Percentiles rank a stretch among this genome's conserved stretches.
Evolutionary conservation across 2,888 invertebrate genomes (phyloP).

Genomic region (Watsonalla binaria): DNA sequence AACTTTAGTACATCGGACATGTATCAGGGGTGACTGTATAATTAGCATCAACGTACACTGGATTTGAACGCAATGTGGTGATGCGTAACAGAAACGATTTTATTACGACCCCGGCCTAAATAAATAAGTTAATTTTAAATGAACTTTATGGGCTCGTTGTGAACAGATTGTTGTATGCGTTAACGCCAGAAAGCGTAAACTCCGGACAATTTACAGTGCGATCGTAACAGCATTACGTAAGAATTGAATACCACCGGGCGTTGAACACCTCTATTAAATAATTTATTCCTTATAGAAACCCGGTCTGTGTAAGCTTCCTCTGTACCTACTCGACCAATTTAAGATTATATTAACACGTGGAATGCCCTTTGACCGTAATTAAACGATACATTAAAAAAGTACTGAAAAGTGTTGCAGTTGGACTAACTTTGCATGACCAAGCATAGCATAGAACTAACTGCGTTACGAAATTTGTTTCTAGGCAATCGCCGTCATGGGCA

Average conservation of each 20-base stretch:
- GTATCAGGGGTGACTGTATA: neutral
- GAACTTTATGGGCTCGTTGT: neutral
- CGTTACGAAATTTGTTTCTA: too few relatives aligned
- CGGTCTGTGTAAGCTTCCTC: constrained; percentile 44
- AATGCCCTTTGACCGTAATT: neutral
- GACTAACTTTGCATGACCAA: too few relatives aligned
- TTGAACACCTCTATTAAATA: constrained; percentile 29
- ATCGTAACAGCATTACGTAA: constrained; percentile 19
- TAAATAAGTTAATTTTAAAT: neutral
- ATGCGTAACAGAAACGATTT: neutral
- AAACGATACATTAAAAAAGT: too few relatives aligned
- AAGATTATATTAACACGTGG: constrained; percentile 14
- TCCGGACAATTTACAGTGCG: constrained; percentile 12
- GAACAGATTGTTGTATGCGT: constrained; percentile 1
- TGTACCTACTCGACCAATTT: constrained; percentile 16
- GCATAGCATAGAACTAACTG: too few relatives aligned
- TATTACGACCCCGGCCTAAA: constrained; percentile 2
- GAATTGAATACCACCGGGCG: constrained; percentile 14
- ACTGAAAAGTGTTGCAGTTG: too few relatives aligned
- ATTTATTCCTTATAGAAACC: constrained; percentile 28
- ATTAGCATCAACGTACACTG: neutral
- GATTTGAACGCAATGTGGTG: neutral
- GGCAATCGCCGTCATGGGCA: too few relatives aligned
- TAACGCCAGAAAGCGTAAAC: neutral
- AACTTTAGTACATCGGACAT: neutral